Evolutionary conservation across 1,140 invertebrate species (phyloP).

Genomic region (Drosophila guanche): DNA sequence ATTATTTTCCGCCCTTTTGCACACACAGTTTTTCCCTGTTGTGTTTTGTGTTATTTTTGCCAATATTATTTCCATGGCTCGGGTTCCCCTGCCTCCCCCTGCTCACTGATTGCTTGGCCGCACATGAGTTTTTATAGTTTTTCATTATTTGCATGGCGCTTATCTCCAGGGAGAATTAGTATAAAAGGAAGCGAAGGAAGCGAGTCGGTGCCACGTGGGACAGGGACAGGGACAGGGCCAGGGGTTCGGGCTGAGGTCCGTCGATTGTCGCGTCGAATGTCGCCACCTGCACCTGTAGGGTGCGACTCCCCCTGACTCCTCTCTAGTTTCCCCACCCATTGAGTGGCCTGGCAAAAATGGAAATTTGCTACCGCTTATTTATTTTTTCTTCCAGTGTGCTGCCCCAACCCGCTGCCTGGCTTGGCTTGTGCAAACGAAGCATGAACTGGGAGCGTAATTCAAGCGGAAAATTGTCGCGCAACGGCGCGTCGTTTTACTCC

Average conservation of each 20-base stretch:
- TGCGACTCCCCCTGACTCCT: constrained; percentile 14
- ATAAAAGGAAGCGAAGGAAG: constrained; percentile 22
- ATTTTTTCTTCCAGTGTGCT: constrained; percentile 48
- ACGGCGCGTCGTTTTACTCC: constrained; percentile 66
- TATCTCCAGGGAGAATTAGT: constrained; percentile 74
- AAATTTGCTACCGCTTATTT: constrained; percentile 81
- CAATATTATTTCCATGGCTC: constrained; percentile 68
- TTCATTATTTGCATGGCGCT: constrained; percentile 80
- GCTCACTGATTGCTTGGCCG: constrained; percentile 43
- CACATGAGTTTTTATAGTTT: constrained; percentile 80
- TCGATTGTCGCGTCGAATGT: constrained; percentile 66
- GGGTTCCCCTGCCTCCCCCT: constrained; percentile 19
- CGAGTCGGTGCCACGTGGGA: constrained; percentile 1
- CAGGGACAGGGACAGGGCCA: constrained; percentile 2
- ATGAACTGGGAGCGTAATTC: constrained; percentile 81
- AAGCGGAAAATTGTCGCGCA: constrained; percentile 81
- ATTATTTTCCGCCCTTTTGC: constrained; percentile 78
- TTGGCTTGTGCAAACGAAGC: constrained; percentile 73
- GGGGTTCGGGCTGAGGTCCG: constrained; percentile 22
- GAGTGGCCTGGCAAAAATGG: constrained; percentile 69
- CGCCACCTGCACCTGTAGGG: constrained; percentile 55
- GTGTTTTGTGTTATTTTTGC: constrained; percentile 36
- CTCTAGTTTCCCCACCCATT: constrained; percentile 1
- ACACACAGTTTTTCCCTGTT: constrained; percentile 19
- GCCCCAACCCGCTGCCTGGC: constrained; percentile 4